These are phyloP conservation scores for zebrafish (Danio rerio) DNA, from an alignment of 2,113 vertebrate genomes.

Conservation along the genomic window DNA sequence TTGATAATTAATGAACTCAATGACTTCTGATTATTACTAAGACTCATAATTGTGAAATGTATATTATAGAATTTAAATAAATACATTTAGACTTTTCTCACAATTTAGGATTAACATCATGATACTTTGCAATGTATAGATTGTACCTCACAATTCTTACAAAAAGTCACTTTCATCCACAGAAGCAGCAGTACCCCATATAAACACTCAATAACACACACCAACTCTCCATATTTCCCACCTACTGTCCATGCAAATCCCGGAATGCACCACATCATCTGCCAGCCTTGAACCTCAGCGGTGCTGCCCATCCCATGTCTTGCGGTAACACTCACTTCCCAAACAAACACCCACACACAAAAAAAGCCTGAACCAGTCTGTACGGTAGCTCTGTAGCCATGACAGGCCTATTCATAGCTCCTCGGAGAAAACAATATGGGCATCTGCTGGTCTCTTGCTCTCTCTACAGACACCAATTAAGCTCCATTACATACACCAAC, in stretches of 20 bases:
- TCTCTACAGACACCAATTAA: conserved; percentile 43
- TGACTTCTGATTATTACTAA: too few relatives aligned
- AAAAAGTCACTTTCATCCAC: background rate
- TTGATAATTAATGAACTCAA: too few relatives aligned
- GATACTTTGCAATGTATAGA: too few relatives aligned
- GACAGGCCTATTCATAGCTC: conserved; percentile 8
- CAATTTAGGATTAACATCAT: too few relatives aligned
- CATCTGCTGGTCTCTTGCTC: conserved; percentile 35
- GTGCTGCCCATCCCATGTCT: conserved; percentile 3
- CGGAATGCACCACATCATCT: background rate
- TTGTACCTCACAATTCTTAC: too few relatives aligned
- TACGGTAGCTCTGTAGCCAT: conserved; percentile 9
- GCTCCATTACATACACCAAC: conserved; percentile 48
- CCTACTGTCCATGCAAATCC: background rate
- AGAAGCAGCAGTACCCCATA: background rate
- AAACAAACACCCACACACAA: background rate
- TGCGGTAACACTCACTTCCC: background rate
- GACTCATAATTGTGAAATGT: too few relatives aligned
- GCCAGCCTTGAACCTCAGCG: conserved; percentile 12
- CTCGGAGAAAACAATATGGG: conserved; percentile 44
- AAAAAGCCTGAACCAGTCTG: conserved; percentile 15
- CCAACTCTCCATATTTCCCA: background rate
- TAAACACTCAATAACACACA: background rate
- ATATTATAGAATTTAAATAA: too few relatives aligned
- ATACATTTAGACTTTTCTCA: too few relatives aligned